Percentiles rank a stretch among this genome's conserved stretches.
phyloP scores from a whole-genome alignment of 2,113 vertebrate species.

The Eonycteris spelaea region DNA sequence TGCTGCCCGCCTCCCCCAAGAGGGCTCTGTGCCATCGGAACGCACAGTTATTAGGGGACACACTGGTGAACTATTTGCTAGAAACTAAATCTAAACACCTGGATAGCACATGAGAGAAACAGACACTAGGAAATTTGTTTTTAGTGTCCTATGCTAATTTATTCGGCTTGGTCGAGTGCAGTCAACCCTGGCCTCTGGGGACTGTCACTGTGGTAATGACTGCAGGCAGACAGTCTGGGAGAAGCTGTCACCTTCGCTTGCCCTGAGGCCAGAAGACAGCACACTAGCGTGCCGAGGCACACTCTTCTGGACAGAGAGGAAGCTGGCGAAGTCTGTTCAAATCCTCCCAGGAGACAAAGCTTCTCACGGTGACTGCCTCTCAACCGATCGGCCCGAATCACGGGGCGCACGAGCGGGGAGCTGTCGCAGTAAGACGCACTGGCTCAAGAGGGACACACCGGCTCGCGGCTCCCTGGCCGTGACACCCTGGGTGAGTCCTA shows the following conservation, averaged over 20 bases:
- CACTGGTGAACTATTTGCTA: slow-evolving; percentile 52
- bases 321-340: background rate
- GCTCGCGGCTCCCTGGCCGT: background rate
- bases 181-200: background rate
- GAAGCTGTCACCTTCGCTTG: background rate
- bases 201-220: slow-evolving; percentile 9
- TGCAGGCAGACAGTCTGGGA: background rate
- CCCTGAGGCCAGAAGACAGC: background rate
- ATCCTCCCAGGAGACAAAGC: background rate
- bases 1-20: background rate
- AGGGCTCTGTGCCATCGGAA: background rate
- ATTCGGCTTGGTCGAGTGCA: slow-evolving; percentile 10
- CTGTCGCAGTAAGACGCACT: fast-evolving
- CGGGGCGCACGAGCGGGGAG: fast-evolving
- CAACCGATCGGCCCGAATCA: fast-evolving
- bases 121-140: slow-evolving; percentile 27
- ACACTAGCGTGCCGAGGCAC: fast-evolving
- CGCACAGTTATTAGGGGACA: slow-evolving; percentile 44
- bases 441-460: fast-evolving
- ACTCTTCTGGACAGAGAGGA: background rate
- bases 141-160: slow-evolving; percentile 65
- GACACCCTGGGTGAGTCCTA: fast-evolving
- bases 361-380: background rate
- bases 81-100: slow-evolving; percentile 76
- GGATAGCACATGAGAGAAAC: slow-evolving; percentile 70